These are phyloP conservation scores for Phyllostomus hastatus DNA, from an alignment of 2,113 vertebrate genomes.

Conservation along the genomic window DNA sequence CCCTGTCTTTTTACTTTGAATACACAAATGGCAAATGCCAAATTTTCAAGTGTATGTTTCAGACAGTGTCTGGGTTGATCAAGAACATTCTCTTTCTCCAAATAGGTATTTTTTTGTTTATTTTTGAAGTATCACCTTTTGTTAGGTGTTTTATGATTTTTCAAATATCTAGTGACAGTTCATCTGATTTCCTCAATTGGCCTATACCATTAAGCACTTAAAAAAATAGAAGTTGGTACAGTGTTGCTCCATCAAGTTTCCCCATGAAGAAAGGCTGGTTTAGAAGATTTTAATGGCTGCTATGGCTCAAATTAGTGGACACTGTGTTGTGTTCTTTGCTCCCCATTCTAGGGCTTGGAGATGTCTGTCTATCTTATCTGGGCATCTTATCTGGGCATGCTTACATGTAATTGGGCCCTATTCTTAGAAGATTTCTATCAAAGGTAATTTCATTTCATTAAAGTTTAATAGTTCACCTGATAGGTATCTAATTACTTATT, in stretches of 20 bases:
- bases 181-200: background rate
- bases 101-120: background rate
- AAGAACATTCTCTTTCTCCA: background rate
- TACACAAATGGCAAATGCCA: background rate
- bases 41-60: background rate
- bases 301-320: background rate
- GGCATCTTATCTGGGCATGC: background rate
- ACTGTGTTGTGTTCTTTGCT: background rate
- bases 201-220: background rate
- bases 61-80: background rate
- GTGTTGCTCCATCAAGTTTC: background rate
- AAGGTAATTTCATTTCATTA: background rate
- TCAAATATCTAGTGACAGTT: background rate
- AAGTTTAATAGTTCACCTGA: background rate
- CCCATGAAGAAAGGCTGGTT: background rate
- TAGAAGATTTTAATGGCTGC: background rate
- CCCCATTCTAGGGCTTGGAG: background rate
- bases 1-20: background rate
- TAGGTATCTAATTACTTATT: background rate
- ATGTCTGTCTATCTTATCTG: background rate
- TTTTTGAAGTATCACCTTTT: background rate
- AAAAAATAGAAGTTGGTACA: background rate
- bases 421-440: slow-evolving; percentile 14
- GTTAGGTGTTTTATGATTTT: background rate
- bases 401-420: background rate